Evolutionary conservation across 1,140 invertebrate species (phyloP).

Genomic region (Sinonovacula constricta): DNA sequence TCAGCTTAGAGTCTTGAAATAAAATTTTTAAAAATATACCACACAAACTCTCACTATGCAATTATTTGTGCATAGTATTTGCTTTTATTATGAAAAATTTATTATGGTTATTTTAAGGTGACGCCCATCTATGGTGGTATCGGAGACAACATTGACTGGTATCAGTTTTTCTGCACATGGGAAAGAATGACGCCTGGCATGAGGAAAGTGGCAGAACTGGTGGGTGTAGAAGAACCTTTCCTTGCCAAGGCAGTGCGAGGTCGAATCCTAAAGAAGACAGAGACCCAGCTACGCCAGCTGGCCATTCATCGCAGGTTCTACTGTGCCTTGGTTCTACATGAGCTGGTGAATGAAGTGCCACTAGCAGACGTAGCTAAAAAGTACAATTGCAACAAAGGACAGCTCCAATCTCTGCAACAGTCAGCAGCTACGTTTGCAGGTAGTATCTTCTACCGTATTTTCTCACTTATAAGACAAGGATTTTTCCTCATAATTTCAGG

Average conservation of each 20-base stretch:
- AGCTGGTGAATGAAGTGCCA: conserved; percentile 94
- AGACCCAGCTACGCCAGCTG: conserved; percentile 79
- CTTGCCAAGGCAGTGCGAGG: conserved; percentile 89
- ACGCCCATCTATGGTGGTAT: conserved; percentile 91
- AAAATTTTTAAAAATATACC: too few relatives aligned
- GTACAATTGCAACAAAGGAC: conserved; percentile 91
- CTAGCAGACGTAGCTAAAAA: conserved; percentile 88
- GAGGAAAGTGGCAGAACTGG: conserved; percentile 91
- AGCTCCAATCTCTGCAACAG: conserved; percentile 94
- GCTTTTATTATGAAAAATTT: too few relatives aligned
- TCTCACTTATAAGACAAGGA: too few relatives aligned
- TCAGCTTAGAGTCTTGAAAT: too few relatives aligned
- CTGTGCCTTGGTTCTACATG: conserved; percentile 93
- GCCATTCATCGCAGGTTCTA: conserved; percentile 88
- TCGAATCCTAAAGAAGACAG: conserved; percentile 80
- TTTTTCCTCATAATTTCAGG: conserved; percentile 9
- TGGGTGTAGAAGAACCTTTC: conserved; percentile 94
- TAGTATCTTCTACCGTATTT: too few relatives aligned
- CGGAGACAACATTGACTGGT: conserved; percentile 91
- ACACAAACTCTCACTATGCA: too few relatives aligned
- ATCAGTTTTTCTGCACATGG: conserved; percentile 91
- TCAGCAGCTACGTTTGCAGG: conserved; percentile 97
- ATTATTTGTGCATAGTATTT: too few relatives aligned
- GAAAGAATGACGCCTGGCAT: conserved; percentile 88
- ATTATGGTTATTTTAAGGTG: too few relatives aligned